Base-by-base conservation (phyloP, 2,797 vertebrate genomes). In the Amblyraja radiata region DNA sequence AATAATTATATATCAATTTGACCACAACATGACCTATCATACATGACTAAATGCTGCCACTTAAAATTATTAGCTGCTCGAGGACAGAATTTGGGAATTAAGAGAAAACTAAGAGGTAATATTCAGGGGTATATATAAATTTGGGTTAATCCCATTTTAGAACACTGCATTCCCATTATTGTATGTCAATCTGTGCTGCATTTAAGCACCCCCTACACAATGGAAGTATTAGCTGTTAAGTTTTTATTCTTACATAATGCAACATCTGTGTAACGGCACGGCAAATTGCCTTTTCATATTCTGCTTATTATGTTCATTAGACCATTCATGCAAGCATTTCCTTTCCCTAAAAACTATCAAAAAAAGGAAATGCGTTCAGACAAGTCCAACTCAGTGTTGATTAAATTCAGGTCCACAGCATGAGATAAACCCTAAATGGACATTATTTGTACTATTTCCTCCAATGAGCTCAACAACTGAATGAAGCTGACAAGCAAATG, bases 61-160 rank as follows among this genome's bases (percentile, higher is more conserved):
- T 36, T 65, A 21, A 36, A 90, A 36, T 28, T 65, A 68, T 68
- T 90, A 28, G n/a, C 25, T 68, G 28, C 63, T 90, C 61, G 32
- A 32, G 61, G 80, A 83, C 39, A 18, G 25, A n/a, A 28, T 90
- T 90, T 28, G 68, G 84, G n/a, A 61, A 90, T 90, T 90, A 63
- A 68, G 32, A 68, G 63, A 90, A 90, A 68, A 90, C 90, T 14
- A 6, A 16, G 61, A 90, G 63, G 36, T 90, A 18, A 90, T 90
- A 32, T 32, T 90, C 61, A 88, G 61, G 14, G 63, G 13, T 0
- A 25, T 10, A 88, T 88, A 7, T 88, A 63, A 88, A 88, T 65
- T 68, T 90, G 84, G 25, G n/a, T 68, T 68, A 83, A 83, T 54
- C 39, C 8, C 7, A 11, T 58, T 84, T 84, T 61, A 28, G 81